Evolutionary conservation across 2,113 vertebrate genomes (phyloP), one percentile per base, ranked within the genome.

Genomic region (Sapajus apella): DNA sequence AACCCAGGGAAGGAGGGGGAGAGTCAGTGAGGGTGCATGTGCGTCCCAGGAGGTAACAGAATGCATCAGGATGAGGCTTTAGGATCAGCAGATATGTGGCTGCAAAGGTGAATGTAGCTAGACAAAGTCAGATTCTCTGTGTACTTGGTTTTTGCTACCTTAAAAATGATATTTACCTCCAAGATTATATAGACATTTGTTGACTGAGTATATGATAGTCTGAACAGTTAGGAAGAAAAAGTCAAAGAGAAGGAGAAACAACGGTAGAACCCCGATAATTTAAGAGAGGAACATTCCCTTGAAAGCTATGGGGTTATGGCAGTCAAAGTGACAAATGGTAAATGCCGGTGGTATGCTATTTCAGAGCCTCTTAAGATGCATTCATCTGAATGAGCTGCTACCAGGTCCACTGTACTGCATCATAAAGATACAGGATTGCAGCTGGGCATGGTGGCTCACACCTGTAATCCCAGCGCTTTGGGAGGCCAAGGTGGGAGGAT

Each of bases 341-440:
- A 66, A 8, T 27, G 20, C n/a, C 6, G 14, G n/a, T 16, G 11
- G 27, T 4, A 2, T 23, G 3, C 13, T 52, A 7, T 61, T 85
- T 68, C 47, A 12, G 76, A 70, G 18, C 16, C 20, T 81, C 76
- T 40, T 8, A 32, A 70, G 8, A 35, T 4, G 0, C 30, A 1
- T 40, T n/a, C 18, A 35, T 61, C 21, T n/a, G 16, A 0, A 0
- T 25, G 14, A 50, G 21, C 21, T 56, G 27, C 23, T 70, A 0
- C 25, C 1, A 16, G 23, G 14, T 30, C 27, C 18, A 1, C 14
- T 27, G 17, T 0, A 0, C 52, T 43, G 47, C 7, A 20, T n/a
- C 72, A 45, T 27, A 61, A 35, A 87, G 84, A 52, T 9, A 20
- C 0, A 14, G 37, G 25, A 9, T 6, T 4, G 13, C 2, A 0